These are phyloP conservation scores for Sarcophaga rosellei DNA, from an alignment of 2,888 invertebrate species.

Conservation along the genomic window DNA sequence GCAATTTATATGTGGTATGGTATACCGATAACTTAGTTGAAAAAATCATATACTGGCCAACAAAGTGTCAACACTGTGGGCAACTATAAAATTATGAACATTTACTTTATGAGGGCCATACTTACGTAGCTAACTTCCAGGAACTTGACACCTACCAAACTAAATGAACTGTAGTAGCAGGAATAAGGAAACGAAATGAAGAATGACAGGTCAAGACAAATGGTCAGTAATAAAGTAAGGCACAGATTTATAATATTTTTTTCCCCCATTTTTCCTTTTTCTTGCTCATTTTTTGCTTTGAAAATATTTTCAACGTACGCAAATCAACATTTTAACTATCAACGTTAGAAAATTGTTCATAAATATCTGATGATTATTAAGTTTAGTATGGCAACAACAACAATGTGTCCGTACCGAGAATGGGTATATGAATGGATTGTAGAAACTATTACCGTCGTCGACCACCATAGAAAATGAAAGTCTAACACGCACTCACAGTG, in stretches of 20 bases:
- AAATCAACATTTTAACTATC: slow-evolving; percentile 46
- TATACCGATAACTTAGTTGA: slow-evolving; percentile 1
- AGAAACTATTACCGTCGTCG: too few relatives aligned
- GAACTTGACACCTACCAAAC: background rate
- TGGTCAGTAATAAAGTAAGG: slow-evolving; percentile 40
- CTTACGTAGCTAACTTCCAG: too few relatives aligned
- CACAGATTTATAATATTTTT: slow-evolving; percentile 20
- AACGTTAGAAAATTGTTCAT: slow-evolving; percentile 50
- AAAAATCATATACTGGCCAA: slow-evolving; percentile 26
- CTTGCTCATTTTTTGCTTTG: background rate
- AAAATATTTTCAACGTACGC: slow-evolving; percentile 37
- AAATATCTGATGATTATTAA: slow-evolving; percentile 51
- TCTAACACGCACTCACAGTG: slow-evolving; percentile 10
- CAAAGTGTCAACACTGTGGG: slow-evolving; percentile 25
- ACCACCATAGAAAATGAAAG: background rate
- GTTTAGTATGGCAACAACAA: background rate
- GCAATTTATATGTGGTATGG: slow-evolving; percentile 3
- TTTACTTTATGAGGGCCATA: too few relatives aligned
- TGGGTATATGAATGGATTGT: too few relatives aligned
- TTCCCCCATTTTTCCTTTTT: too few relatives aligned
- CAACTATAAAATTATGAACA: slow-evolving; percentile 21
- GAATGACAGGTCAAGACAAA: slow-evolving; percentile 9
- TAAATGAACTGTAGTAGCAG: background rate
- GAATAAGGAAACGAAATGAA: background rate
- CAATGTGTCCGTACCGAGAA: background rate